Evolutionary conservation across 2,113 vertebrate genomes (phyloP).

Genomic region (Mesocricetus auratus): DNA sequence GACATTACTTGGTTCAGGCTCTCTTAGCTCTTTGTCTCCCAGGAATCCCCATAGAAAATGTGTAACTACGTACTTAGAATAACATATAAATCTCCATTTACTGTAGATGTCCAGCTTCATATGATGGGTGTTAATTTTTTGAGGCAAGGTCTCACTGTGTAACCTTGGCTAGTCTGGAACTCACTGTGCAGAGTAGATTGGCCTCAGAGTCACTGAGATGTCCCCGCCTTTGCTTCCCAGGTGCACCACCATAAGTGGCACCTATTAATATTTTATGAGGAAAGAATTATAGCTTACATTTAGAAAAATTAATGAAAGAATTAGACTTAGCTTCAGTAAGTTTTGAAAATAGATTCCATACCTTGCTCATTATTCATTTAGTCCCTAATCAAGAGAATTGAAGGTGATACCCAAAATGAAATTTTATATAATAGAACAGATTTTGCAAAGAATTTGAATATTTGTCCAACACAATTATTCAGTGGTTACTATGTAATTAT

Average conservation of each 20-base stretch:
- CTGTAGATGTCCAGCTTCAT: background rate
- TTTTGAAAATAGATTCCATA: background rate
- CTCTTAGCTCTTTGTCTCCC: background rate
- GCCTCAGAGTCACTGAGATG: background rate
- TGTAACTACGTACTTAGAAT: background rate
- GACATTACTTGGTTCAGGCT: background rate
- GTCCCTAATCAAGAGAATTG: background rate
- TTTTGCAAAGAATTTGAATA: background rate
- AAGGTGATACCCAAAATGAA: background rate
- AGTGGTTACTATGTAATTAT: background rate
- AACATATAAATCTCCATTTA: background rate
- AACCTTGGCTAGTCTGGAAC: background rate
- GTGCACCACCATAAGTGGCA: background rate
- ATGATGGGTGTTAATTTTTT: background rate
- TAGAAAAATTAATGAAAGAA: background rate
- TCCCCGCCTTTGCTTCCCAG: too few relatives aligned
- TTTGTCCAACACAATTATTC: background rate
- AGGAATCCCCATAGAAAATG: background rate
- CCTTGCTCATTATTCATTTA: background rate
- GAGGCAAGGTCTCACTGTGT: background rate
- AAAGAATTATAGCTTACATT: background rate
- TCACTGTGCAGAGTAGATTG: background rate
- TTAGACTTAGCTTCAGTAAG: background rate
- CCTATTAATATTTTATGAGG: background rate
- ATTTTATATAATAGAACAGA: background rate